Conservation (phyloP, 2,888 invertebrate genomes). For the Caenorhabditis uteleia region DNA sequence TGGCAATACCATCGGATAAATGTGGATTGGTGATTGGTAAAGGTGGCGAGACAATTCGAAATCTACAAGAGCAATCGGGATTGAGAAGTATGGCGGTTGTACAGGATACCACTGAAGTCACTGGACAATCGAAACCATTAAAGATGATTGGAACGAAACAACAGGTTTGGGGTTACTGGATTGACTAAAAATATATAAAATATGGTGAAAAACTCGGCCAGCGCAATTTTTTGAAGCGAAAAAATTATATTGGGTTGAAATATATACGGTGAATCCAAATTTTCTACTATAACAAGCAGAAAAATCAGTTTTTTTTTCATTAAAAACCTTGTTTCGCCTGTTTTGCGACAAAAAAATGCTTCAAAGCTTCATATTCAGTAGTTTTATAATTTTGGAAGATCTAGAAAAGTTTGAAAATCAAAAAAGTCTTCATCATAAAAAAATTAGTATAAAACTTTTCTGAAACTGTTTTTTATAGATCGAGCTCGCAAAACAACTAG, state of each 20-base stretch:
- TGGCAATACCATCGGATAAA: slow-evolving; percentile 94
- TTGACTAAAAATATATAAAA: slow-evolving; percentile 40
- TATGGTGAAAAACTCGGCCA: too few species aligned
- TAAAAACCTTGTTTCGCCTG: too few species aligned
- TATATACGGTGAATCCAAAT: neutral
- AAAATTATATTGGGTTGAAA: too few species aligned
- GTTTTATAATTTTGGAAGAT: too few species aligned
- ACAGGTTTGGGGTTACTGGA: slow-evolving; percentile 72
- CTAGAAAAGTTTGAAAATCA: too few species aligned
- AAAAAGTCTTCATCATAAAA: neutral
- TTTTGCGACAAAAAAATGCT: too few species aligned
- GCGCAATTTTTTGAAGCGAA: too few species aligned
- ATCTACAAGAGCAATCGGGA: slow-evolving; percentile 86
- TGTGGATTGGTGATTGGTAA: slow-evolving; percentile 97
- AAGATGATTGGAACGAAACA: slow-evolving; percentile 91
- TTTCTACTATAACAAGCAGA: neutral
- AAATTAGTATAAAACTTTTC: too few species aligned
- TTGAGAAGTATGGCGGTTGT: slow-evolving; percentile 99
- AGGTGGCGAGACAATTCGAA: slow-evolving; percentile 95
- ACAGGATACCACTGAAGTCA: slow-evolving; percentile 86
- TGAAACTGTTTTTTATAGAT: too few species aligned
- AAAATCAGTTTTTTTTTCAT: too few species aligned
- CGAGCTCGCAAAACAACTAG: slow-evolving; percentile 25
- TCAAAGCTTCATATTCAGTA: too few species aligned
- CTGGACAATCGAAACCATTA: slow-evolving; percentile 85